phyloP scores from a whole-genome alignment of 1,140 invertebrate genomes.

The Diplogasteroides magnus region DNA sequence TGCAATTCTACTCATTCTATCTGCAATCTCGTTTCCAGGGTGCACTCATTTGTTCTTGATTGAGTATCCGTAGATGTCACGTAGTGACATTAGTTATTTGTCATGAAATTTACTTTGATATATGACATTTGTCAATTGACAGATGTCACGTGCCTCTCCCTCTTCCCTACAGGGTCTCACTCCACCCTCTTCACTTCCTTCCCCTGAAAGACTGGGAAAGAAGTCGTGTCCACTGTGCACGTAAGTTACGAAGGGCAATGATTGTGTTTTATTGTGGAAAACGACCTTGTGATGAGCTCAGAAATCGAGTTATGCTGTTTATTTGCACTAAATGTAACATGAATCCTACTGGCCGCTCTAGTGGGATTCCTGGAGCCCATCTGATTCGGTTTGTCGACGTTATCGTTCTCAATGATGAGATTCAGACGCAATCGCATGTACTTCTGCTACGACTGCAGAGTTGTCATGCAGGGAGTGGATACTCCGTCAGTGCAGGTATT shows the following conservation, averaged over 20 bases:
- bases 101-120: no score
- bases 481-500: conserved; percentile 37
- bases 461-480: conserved; percentile 33
- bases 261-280: conserved; percentile 23
- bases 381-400: no score
- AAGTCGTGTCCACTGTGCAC: neutral
- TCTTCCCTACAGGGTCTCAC: neutral
- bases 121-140: no score
- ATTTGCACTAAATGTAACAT: neutral
- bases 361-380: neutral
- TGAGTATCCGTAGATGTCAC: no score
- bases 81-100: no score
- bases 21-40: no score
- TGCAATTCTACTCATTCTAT: no score
- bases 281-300: neutral
- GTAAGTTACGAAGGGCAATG: neutral
- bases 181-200: neutral
- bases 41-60: no score
- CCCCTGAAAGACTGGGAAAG: neutral
- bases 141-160: no score
- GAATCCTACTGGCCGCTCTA: neutral
- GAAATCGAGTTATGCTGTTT: neutral
- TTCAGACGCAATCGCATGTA: conserved; percentile 35
- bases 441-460: conserved; percentile 52
- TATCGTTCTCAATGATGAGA: neutral